Evolutionary conservation across 2,797 vertebrate species (phyloP).

Genomic region (Odontamblyopus rebecca): DNA sequence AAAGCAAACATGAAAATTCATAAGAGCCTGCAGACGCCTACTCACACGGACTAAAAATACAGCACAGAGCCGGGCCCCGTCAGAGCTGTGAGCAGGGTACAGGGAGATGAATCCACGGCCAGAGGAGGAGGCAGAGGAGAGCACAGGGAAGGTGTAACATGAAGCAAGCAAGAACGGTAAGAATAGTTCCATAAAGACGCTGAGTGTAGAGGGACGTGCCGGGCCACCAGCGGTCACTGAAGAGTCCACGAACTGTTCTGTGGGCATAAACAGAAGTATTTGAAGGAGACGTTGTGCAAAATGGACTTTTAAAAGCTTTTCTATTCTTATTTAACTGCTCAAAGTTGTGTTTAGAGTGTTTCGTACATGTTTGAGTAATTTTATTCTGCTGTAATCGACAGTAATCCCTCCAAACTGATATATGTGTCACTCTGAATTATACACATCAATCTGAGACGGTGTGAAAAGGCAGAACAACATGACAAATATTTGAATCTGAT

Average conservation of each 20-base stretch:
- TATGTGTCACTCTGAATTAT: no score
- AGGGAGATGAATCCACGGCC: constrained; percentile 60
- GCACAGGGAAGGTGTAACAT: constrained; percentile 65
- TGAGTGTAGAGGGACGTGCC: constrained; percentile 68
- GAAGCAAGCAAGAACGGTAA: constrained; percentile 59
- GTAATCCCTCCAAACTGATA: no score
- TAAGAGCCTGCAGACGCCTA: constrained; percentile 74
- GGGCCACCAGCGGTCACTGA: constrained; percentile 55
- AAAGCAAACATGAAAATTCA: constrained; percentile 81
- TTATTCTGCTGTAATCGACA: no score
- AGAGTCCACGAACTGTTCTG: background rate
- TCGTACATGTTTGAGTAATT: background rate
- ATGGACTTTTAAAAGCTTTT: background rate
- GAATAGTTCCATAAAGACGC: constrained; percentile 67
- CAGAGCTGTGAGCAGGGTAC: constrained; percentile 64
- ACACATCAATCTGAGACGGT: no score
- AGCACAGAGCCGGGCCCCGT: constrained; percentile 72
- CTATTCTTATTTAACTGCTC: background rate
- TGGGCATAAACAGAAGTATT: background rate
- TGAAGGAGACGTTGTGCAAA: background rate
- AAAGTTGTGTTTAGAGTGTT: background rate
- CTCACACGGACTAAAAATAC: constrained; percentile 79
- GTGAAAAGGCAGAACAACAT: no score
- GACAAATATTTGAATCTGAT: no score
- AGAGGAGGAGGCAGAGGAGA: constrained; percentile 54